A percentile compares a stretch with the other conserved stretches of the same genome.
These are phyloP conservation scores for Uropetala carovei DNA, from an alignment of 2,888 invertebrate genomes.

Conservation along the genomic window DNA sequence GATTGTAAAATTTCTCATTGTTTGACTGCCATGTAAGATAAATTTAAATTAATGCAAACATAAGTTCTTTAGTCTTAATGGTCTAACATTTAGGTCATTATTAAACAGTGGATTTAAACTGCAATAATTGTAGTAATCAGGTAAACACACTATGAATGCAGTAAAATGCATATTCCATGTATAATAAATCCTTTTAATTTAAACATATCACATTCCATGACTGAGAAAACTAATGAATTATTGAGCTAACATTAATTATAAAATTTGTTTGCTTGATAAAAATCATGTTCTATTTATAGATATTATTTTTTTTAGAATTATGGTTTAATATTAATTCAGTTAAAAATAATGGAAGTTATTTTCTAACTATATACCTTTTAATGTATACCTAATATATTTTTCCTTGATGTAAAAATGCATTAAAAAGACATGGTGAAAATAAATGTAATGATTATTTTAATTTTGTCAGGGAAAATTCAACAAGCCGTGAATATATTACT, in stretches of 20 bases:
- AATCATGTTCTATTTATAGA: not conserved
- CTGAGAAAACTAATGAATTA: not conserved
- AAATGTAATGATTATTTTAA: too few relatives aligned
- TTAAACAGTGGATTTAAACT: too few relatives aligned
- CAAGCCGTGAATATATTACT: too few relatives aligned
- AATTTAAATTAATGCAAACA: not conserved
- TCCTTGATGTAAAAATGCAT: too few relatives aligned
- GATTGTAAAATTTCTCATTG: not conserved
- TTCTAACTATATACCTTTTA: too few relatives aligned
- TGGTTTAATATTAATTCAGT: too few relatives aligned
- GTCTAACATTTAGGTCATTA: not conserved
- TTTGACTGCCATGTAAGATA: not conserved
- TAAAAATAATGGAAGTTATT: too few relatives aligned
- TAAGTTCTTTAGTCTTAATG: not conserved
- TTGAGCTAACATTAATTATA: not conserved
- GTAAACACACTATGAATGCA: not conserved
- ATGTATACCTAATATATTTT: too few relatives aligned
- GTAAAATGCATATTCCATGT: not conserved
- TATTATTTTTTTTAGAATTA: too few relatives aligned
- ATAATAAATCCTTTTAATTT: not conserved
- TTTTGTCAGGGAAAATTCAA: too few relatives aligned
- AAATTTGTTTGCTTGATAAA: not conserved
- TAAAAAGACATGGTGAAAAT: too few relatives aligned
- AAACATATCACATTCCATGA: not conserved
- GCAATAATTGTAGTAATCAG: too few relatives aligned